phyloP scores from a whole-genome alignment of 1,140 invertebrate species.

The Dolichoris vasculosae region DNA sequence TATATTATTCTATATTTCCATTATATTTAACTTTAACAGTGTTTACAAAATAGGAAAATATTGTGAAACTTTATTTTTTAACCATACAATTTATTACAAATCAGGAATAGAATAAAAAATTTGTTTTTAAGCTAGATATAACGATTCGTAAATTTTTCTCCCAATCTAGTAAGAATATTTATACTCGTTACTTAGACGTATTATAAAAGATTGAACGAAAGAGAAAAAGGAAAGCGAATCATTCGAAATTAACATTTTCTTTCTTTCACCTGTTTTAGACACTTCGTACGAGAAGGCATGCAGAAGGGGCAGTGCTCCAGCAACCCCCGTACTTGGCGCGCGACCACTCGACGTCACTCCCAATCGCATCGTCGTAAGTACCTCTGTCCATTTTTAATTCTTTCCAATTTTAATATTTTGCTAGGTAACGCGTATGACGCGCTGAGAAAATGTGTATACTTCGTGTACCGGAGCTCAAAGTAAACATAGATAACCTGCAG shows the following conservation, averaged over 20 bases:
- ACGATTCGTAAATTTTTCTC: no score
- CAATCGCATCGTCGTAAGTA: constrained; percentile 82
- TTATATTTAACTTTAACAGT: background rate
- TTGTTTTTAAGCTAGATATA: no score
- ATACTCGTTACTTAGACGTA: no score
- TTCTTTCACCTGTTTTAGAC: constrained; percentile 78
- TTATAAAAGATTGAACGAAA: constrained; percentile 26
- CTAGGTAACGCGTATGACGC: background rate
- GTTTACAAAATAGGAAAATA: background rate
- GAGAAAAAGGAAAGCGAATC: constrained; percentile 3
- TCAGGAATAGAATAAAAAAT: no score
- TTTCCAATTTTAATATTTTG: background rate
- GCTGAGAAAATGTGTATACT: background rate
- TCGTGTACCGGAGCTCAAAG: background rate
- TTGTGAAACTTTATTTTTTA: no score
- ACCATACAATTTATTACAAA: no score
- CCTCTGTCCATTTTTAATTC: constrained; percentile 30
- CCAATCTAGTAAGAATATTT: no score
- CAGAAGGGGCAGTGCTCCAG: constrained; percentile 87
- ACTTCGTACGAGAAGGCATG: constrained; percentile 93
- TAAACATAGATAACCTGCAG: background rate
- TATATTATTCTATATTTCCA: constrained; percentile 28
- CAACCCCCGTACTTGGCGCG: constrained; percentile 84
- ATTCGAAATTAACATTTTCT: background rate
- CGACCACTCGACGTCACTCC: constrained; percentile 79